Conservation (phyloP, 2,888 invertebrate species). For the Cremastinae sp. region DNA sequence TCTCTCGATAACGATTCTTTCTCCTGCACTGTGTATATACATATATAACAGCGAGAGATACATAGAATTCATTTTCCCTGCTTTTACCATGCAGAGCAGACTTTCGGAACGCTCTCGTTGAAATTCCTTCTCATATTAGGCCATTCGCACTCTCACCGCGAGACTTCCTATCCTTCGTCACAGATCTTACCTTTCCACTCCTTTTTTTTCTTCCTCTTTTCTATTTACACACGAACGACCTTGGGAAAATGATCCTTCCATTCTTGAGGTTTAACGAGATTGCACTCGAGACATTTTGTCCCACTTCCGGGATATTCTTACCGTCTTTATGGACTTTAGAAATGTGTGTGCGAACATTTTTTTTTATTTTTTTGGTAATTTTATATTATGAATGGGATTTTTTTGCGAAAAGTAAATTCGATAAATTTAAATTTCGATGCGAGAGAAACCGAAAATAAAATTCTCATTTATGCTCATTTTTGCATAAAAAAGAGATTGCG, state of each 20-base stretch:
- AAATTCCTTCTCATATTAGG: conserved; percentile 16
- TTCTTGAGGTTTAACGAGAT: conserved; percentile 26
- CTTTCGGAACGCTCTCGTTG: conserved; percentile 31
- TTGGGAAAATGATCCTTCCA: conserved; percentile 51
- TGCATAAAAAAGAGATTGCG: no score
- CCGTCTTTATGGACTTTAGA: conserved; percentile 10
- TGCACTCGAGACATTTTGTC: conserved; percentile 2
- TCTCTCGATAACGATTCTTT: conserved; percentile 40
- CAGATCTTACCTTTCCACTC: conserved; percentile 11
- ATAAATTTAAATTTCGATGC: no score
- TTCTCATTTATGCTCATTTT: no score
- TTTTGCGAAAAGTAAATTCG: no score
- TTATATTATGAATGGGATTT: no score
- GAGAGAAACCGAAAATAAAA: no score
- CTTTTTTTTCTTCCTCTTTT: conserved; percentile 19
- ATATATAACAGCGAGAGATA: no score
- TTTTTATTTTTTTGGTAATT: no score
- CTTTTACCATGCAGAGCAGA: conserved; percentile 36
- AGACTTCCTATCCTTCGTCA: background rate
- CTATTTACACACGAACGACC: conserved; percentile 44
- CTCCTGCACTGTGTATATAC: background rate
- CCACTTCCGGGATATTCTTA: conserved; percentile 53
- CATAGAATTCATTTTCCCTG: conserved; percentile 27
- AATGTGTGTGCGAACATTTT: background rate
- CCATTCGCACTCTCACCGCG: conserved; percentile 49